Percentiles rank a stretch among this genome's conserved stretches.
Evolutionary conservation across 2,113 vertebrate genomes (phyloP).

Genomic region (Excalfactoria chinensis): DNA sequence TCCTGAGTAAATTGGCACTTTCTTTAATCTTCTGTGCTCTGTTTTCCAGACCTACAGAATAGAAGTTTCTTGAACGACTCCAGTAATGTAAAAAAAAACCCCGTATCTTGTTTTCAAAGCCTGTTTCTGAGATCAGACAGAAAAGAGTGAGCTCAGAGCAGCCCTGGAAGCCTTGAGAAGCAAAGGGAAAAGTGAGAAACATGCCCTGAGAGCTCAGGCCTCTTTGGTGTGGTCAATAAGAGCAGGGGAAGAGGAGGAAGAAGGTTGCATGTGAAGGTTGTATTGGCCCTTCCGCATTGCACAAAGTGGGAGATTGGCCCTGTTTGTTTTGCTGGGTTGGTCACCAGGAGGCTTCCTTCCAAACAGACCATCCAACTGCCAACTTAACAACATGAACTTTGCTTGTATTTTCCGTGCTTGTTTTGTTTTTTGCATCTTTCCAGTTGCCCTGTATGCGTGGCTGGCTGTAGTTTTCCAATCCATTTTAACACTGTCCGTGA

Average conservation of each 20-base stretch:
- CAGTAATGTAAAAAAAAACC: not conserved
- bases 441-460: not conserved
- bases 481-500: not conserved
- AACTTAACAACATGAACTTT: not conserved
- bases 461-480: not conserved
- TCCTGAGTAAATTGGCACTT: not conserved
- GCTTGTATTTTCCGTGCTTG: not conserved
- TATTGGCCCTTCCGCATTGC: not conserved
- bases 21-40: not conserved
- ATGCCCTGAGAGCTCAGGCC: not conserved
- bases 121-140: not conserved
- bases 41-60: not conserved
- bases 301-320: not conserved
- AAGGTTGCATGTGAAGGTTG: not conserved
- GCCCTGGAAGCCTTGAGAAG: not conserved
- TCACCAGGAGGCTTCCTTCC: not conserved
- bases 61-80: not conserved
- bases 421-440: accelerated
- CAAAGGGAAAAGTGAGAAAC: accelerated
- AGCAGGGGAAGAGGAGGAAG: not conserved
- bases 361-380: not conserved
- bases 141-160: not conserved
- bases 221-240: not conserved
- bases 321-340: not conserved
- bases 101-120: not conserved